Evolutionary conservation across 2,888 invertebrate genomes (phyloP).

Genomic region (Synanthedon tipuliformis): DNA sequence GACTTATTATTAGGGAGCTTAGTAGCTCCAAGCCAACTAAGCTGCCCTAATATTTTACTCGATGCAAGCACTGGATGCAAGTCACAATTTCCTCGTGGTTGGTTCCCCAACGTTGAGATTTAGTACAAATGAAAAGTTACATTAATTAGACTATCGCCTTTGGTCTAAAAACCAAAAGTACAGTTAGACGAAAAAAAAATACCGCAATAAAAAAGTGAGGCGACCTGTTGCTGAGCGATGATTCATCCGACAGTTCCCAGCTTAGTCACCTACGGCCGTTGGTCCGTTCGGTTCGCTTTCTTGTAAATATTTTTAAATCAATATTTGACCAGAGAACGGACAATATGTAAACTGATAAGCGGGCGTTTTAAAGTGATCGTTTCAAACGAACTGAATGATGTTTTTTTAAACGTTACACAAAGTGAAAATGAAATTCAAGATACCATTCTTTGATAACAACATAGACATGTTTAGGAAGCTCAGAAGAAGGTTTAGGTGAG

Average conservation of each 20-base stretch:
- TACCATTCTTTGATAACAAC: slow-evolving; percentile 21
- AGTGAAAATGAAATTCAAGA: slow-evolving; percentile 34
- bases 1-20: too few species aligned
- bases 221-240: slow-evolving; percentile 43
- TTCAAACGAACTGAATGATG: not conserved
- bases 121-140: slow-evolving; percentile 9
- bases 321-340: slow-evolving; percentile 38
- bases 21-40: too few species aligned
- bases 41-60: too few species aligned
- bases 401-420: slow-evolving; percentile 5
- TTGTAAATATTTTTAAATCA: slow-evolving; percentile 44
- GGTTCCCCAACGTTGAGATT: not conserved
- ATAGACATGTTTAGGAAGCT: slow-evolving; percentile 25
- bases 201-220: slow-evolving; percentile 54
- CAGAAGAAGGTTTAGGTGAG: slow-evolving; percentile 28
- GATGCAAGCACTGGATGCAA: too few species aligned
- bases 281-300: slow-evolving; percentile 33
- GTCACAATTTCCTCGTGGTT: too few species aligned
- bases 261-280: slow-evolving; percentile 39
- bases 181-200: slow-evolving; percentile 47
- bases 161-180: slow-evolving; percentile 22
- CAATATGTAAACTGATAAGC: slow-evolving; percentile 15
- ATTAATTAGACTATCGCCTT: slow-evolving; percentile 32
- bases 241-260: slow-evolving; percentile 33
- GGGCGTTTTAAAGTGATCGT: not conserved